A percentile compares a stretch with the other conserved stretches of the same genome.
Evolutionary conservation across 2,797 vertebrate genomes (phyloP).

Genomic region (Micrastur ruficollis): DNA sequence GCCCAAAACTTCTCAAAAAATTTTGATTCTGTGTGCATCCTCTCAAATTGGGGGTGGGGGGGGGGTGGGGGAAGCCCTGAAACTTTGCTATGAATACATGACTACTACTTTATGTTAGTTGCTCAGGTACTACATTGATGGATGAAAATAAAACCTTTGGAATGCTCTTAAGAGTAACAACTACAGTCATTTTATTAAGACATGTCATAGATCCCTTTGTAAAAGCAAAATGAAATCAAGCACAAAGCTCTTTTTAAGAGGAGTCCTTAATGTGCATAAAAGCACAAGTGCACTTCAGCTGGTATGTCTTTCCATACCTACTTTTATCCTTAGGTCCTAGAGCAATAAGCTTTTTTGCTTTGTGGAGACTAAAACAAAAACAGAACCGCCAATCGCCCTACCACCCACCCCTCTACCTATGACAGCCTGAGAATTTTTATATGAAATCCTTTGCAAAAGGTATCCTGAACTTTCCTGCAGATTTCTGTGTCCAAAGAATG

Average conservation of each 20-base stretch:
- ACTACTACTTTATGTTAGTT: not conserved
- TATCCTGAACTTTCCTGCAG: not conserved
- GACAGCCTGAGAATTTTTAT: not conserved
- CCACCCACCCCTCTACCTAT: not conserved
- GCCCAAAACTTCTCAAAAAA: not conserved
- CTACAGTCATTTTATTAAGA: not conserved
- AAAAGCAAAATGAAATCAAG: not conserved
- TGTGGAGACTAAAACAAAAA: not conserved
- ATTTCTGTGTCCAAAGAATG: not conserved
- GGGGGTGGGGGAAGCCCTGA: not conserved
- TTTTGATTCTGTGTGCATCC: not conserved
- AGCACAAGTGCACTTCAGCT: not conserved
- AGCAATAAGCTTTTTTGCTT: not conserved
- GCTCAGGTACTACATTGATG: not conserved
- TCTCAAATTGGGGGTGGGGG: not conserved
- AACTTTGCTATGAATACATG: not conserved
- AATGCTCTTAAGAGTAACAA: not conserved
- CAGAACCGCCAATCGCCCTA: no score
- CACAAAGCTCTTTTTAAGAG: not conserved
- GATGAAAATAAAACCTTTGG: not conserved
- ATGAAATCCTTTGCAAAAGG: not conserved
- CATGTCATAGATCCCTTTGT: not conserved
- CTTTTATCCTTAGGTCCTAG: not conserved
- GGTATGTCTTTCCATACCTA: not conserved
- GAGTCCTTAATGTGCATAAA: not conserved